Percentiles rank a stretch among this genome's conserved stretches.
Conservation (phyloP, 2,113 vertebrate genomes). For the Laterallus jamaicensis region DNA sequence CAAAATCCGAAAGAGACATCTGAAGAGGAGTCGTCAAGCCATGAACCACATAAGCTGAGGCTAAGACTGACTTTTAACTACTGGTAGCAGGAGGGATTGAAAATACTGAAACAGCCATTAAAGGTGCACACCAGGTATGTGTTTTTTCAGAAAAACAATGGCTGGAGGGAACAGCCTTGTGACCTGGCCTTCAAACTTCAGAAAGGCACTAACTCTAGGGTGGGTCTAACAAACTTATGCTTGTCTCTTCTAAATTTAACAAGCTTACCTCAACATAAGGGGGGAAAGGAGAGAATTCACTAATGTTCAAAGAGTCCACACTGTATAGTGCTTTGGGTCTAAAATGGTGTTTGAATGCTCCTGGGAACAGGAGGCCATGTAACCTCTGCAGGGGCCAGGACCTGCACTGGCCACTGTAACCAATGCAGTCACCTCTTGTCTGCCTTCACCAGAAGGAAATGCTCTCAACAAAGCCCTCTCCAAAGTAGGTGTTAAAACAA, state of each 20-base stretch:
- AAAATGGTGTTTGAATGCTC: neutral
- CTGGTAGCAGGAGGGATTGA: neutral
- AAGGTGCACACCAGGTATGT: neutral
- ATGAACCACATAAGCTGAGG: slow-evolving; percentile 84
- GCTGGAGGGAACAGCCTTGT: neutral
- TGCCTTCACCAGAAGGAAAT: neutral
- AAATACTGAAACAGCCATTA: neutral
- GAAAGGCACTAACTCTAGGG: slow-evolving; percentile 1
- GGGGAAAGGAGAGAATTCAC: neutral
- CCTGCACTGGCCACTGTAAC: fast-evolving
- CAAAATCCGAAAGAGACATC: slow-evolving; percentile 88
- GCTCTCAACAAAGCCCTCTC: neutral
- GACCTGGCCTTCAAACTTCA: neutral
- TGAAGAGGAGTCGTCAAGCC: slow-evolving; percentile 81
- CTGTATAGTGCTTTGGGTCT: neutral
- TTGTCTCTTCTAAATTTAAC: slow-evolving; percentile 26
- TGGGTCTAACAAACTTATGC: slow-evolving; percentile 14
- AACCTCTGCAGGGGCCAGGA: neutral
- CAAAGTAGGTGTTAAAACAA: neutral
- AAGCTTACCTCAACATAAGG: neutral
- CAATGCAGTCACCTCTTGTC: neutral
- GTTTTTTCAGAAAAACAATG: neutral
- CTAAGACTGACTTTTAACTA: neutral
- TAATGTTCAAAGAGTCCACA: neutral
- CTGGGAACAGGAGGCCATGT: neutral